These are phyloP conservation scores for Lepidocolaptes lacrymiger DNA, from an alignment of 2,797 vertebrate genomes.

Conservation along the genomic window DNA sequence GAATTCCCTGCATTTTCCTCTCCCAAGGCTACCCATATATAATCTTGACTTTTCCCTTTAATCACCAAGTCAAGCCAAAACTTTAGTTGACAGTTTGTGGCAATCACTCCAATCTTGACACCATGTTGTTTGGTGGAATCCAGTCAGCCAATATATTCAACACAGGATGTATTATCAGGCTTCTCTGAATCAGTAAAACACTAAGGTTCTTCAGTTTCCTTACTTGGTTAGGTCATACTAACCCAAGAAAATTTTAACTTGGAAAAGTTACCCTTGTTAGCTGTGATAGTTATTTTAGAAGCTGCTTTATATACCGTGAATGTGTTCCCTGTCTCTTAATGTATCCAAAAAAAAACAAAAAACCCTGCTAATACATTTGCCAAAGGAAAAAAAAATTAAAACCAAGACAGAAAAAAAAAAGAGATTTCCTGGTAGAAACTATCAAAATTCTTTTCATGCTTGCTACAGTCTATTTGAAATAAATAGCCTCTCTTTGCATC, in stretches of 20 bases:
- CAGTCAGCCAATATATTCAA: not conserved
- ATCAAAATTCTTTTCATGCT: not conserved
- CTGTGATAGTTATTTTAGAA: not conserved
- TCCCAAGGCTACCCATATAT: not conserved
- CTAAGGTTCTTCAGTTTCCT: not conserved
- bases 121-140: not conserved
- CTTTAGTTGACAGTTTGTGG: not conserved
- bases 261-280: not conserved
- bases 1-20: not conserved
- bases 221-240: not conserved
- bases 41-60: not conserved
- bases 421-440: not conserved
- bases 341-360: not conserved
- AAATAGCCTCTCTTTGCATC: not conserved
- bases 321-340: not conserved
- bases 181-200: not conserved
- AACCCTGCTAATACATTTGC: not conserved
- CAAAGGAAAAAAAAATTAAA: not conserved
- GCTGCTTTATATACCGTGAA: not conserved
- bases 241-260: not conserved
- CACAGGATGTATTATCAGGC: not conserved
- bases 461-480: not conserved
- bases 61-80: not conserved
- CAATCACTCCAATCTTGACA: not conserved
- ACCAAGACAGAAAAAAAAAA: not conserved